phyloP scores from a whole-genome alignment of 2,888 invertebrate genomes.

The Cataglyphis altisquamis region DNA sequence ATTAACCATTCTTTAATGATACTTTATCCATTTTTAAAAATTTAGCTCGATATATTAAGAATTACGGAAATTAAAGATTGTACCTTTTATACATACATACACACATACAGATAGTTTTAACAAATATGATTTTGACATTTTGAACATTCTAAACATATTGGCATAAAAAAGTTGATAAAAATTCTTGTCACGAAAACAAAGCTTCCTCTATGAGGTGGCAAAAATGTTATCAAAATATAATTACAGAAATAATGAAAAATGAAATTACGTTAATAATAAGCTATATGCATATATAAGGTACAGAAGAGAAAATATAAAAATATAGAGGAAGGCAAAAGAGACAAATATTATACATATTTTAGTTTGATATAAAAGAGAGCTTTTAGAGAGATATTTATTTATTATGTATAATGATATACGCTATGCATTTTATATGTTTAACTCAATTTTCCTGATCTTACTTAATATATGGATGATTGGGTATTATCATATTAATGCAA shows the following conservation, averaged over 20 bases:
- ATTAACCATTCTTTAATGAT: too few species aligned
- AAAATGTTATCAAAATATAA: constrained; percentile 1
- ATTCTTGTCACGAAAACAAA: too few species aligned
- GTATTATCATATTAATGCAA: constrained; percentile 34
- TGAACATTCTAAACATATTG: too few species aligned
- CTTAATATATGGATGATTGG: not conserved
- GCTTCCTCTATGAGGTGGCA: too few species aligned
- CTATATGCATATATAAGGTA: not conserved
- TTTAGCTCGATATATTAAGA: too few species aligned
- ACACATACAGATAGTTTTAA: too few species aligned
- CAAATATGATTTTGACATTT: too few species aligned
- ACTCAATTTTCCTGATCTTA: not conserved
- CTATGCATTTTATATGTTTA: not conserved
- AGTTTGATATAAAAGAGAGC: constrained; percentile 1
- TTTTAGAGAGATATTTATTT: not conserved
- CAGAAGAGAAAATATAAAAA: not conserved
- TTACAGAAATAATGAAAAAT: not conserved
- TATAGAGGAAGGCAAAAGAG: not conserved
- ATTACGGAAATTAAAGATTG: too few species aligned
- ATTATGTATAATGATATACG: not conserved
- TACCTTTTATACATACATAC: too few species aligned
- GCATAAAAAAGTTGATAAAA: too few species aligned
- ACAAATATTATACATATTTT: not conserved
- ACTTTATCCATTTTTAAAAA: too few species aligned
- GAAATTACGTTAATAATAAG: not conserved